phyloP scores from a whole-genome alignment of 2,113 vertebrate species.

The Scomber japonicus region DNA sequence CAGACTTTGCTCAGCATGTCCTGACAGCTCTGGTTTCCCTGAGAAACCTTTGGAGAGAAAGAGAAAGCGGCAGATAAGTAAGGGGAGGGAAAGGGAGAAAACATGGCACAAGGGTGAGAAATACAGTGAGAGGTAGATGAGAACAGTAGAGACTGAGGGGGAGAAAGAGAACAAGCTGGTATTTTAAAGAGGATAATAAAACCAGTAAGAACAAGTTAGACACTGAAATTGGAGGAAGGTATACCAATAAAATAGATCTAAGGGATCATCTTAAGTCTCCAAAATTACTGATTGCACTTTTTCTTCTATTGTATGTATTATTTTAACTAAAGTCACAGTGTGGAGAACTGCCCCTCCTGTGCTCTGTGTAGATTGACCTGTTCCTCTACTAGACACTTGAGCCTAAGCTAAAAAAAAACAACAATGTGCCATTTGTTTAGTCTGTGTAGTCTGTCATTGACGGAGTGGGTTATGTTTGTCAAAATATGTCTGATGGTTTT shows the following conservation, averaged over 20 bases:
- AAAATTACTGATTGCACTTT: background rate
- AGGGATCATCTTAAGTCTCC: too few species aligned
- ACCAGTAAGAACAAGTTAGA: background rate
- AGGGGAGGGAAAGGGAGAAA: background rate
- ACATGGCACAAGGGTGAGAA: constrained; percentile 21
- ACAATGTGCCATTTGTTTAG: too few species aligned
- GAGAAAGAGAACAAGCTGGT: background rate
- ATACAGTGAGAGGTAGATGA: background rate
- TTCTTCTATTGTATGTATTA: background rate
- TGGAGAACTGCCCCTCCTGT: background rate
- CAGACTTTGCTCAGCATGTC: constrained; percentile 52
- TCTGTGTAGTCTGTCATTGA: too few species aligned
- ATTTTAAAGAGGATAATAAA: background rate
- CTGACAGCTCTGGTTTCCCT: constrained; percentile 46
- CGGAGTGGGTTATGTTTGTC: too few species aligned
- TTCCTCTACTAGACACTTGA: background rate
- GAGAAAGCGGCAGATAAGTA: background rate
- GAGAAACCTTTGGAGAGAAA: constrained; percentile 14
- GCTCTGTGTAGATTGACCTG: background rate
- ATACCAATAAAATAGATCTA: too few species aligned
- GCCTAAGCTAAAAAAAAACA: too few species aligned
- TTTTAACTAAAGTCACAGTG: background rate
- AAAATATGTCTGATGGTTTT: too few species aligned
- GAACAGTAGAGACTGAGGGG: background rate
- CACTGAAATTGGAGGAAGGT: too few species aligned